Evolutionary conservation across 1,140 invertebrate species (phyloP).

Genomic region (Drosophila aff.): DNA sequence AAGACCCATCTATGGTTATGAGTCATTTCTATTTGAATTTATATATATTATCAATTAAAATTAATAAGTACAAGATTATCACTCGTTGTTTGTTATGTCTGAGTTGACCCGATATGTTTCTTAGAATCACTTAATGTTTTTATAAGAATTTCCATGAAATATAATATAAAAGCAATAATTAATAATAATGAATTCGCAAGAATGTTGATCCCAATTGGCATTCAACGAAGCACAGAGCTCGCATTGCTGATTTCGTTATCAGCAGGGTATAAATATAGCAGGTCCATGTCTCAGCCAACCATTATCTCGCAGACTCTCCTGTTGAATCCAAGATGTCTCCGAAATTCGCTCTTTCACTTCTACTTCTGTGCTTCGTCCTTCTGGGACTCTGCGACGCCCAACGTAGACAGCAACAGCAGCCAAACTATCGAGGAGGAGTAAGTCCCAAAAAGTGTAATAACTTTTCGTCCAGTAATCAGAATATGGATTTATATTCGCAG

Average conservation of each 20-base stretch:
- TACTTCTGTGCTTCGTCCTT: conserved; percentile 1
- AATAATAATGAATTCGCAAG: background rate
- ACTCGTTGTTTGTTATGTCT: too few relatives aligned
- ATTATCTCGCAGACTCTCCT: background rate
- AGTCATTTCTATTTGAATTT: background rate
- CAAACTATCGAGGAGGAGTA: background rate
- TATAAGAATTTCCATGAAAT: background rate
- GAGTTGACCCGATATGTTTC: background rate
- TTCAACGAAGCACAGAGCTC: background rate
- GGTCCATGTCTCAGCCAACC: background rate
- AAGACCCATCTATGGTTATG: background rate
- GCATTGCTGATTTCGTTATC: conserved; percentile 1
- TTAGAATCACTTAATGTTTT: background rate
- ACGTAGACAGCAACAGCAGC: background rate
- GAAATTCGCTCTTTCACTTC: background rate
- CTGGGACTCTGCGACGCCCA: conserved; percentile 4
- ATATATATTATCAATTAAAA: too few relatives aligned
- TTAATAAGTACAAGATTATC: too few relatives aligned
- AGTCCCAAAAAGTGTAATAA: background rate
- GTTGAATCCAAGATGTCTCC: conserved; percentile 1
- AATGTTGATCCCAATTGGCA: background rate
- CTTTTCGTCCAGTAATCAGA: too few relatives aligned
- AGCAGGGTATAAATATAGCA: background rate
- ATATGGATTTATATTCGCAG: background rate
- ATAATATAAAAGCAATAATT: background rate